These are phyloP conservation scores for Drosophila tripunctata DNA, from an alignment of 2,888 invertebrate genomes.

Conservation along the genomic window DNA sequence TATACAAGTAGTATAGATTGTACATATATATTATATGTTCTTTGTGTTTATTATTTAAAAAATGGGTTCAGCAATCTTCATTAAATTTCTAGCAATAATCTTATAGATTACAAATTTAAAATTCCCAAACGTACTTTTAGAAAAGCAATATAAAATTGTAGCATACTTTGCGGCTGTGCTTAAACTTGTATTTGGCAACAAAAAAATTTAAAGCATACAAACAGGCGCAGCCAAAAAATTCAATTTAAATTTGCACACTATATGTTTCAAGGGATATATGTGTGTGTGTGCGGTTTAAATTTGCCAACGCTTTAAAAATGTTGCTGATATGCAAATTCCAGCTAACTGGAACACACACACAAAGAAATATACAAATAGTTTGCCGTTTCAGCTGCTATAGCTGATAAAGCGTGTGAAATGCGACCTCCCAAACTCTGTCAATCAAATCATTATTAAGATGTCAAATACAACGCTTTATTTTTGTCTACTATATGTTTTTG, in stretches of 20 bases:
- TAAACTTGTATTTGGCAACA: background rate
- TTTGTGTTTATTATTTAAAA: too few species aligned
- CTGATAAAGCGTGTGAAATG: slow-evolving; percentile 59
- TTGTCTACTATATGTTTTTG: too few species aligned
- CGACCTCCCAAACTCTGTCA: slow-evolving; percentile 22
- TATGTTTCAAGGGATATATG: background rate
- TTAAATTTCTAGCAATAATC: too few species aligned
- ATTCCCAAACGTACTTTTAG: background rate
- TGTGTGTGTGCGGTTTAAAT: background rate
- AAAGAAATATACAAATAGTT: slow-evolving; percentile 20
- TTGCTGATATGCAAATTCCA: slow-evolving; percentile 5
- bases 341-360: background rate
- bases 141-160: background rate
- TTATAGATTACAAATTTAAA: background rate
- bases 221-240: background rate
- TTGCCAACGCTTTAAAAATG: background rate
- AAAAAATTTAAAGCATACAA: background rate
- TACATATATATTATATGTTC: too few species aligned
- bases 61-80: too few species aligned
- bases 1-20: too few species aligned
- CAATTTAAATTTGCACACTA: background rate
- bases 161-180: slow-evolving; percentile 1
- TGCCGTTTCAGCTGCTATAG: too few species aligned
- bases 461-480: too few species aligned
- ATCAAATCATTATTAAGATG: slow-evolving; percentile 3